Evolutionary conservation across 2,113 vertebrate genomes (phyloP).

Genomic region (Corapipo altera): DNA sequence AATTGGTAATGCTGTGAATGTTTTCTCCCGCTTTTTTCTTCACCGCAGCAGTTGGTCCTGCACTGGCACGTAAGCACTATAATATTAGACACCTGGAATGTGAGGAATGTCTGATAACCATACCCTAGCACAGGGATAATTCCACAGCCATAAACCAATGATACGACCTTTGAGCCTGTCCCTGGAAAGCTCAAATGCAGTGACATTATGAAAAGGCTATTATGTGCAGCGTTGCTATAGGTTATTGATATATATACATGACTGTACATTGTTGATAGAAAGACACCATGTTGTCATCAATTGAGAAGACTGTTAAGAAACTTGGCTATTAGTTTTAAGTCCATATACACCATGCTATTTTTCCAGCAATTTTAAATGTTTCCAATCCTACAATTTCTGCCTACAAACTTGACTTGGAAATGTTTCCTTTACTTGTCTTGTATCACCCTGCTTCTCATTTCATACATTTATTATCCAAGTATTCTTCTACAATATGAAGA

Average conservation of each 20-base stretch:
- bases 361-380: neutral
- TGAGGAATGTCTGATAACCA: conserved; percentile 78
- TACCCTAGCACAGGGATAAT: conserved; percentile 64
- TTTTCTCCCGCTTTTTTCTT: conserved; percentile 28
- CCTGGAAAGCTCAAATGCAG: conserved; percentile 40
- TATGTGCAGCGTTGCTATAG: neutral
- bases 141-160: conserved; percentile 67
- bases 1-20: neutral
- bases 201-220: conserved; percentile 51
- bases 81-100: conserved; percentile 80
- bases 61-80: conserved; percentile 39
- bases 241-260: neutral
- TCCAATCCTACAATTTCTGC: neutral
- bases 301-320: neutral
- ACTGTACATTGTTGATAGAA: neutral
- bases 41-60: conserved; percentile 18
- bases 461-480: neutral
- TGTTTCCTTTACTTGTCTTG: neutral
- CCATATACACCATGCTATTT: neutral
- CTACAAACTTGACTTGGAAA: neutral
- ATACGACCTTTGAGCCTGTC: conserved; percentile 72
- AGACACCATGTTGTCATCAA: neutral
- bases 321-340: neutral
- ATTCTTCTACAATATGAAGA: neutral
- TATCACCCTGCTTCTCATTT: neutral